These are phyloP conservation scores for Typhlichthys subterraneus DNA, from an alignment of 2,797 vertebrate species.

Conservation along the genomic window DNA sequence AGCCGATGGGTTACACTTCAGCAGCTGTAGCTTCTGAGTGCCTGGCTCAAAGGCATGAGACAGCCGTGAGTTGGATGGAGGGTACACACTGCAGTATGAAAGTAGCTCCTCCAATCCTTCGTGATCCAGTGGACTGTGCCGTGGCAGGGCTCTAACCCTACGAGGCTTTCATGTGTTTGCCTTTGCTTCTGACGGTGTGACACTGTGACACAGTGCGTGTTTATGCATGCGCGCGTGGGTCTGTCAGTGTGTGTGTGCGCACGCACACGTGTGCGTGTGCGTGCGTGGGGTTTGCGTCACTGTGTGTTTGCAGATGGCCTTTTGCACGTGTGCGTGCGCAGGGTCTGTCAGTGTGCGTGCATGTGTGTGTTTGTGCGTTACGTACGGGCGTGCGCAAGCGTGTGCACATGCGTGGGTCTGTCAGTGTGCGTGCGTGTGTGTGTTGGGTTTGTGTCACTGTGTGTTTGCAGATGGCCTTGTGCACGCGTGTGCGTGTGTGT, in stretches of 20 bases:
- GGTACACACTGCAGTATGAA: constrained; percentile 50
- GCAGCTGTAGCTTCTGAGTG: constrained; percentile 51
- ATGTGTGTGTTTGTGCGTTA: constrained; percentile 1
- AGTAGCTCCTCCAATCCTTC: constrained; percentile 50
- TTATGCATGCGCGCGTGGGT: not conserved
- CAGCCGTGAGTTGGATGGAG: constrained; percentile 37
- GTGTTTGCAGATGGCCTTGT: constrained; percentile 9
- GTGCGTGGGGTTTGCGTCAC: not conserved
- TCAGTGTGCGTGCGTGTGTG: not conserved
- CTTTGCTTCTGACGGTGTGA: constrained; percentile 44
- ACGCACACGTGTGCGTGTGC: not conserved
- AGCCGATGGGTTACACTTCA: constrained; percentile 37
- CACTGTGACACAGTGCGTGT: constrained; percentile 33
- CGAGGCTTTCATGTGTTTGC: constrained; percentile 59
- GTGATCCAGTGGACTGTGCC: constrained; percentile 51
- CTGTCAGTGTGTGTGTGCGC: not conserved
- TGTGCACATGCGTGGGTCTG: not conserved
- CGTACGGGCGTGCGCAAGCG: not conserved
- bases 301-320: constrained; percentile 13
- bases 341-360: constrained; percentile 3
- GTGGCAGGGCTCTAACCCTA: constrained; percentile 52
- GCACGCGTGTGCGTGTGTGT: not conserved
- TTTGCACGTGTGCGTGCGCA: not conserved
- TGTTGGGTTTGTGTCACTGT: not conserved
- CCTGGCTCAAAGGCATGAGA: constrained; percentile 44